Percentiles rank a stretch among this genome's conserved stretches.
phyloP scores from a whole-genome alignment of 2,113 vertebrate genomes.

The Madoqua kirkii region DNA sequence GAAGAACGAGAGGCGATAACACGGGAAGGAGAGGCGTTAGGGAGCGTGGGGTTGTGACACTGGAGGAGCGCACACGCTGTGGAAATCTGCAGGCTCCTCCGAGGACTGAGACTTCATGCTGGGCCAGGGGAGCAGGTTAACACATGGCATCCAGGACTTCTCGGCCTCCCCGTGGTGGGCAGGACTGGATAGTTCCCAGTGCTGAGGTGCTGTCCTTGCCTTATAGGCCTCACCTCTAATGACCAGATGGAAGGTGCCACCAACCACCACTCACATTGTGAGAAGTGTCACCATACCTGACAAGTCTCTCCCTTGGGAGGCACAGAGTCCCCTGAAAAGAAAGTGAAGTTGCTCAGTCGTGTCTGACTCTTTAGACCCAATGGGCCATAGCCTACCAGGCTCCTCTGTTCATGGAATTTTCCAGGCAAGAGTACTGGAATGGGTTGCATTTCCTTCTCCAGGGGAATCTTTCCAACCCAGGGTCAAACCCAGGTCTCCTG shows the following conservation, averaged over 20 bases:
- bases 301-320: not conserved
- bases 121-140: not conserved
- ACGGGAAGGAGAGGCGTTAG: not conserved
- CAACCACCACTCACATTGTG: not conserved
- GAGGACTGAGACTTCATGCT: not conserved
- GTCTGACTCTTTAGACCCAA: not conserved
- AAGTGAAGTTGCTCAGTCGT: not conserved
- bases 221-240: not conserved
- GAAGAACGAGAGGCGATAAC: not conserved
- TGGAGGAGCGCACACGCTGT: not conserved
- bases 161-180: not conserved
- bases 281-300: not conserved
- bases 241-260: not conserved
- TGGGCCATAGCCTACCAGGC: not conserved
- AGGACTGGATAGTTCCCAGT: not conserved
- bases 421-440: not conserved
- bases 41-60: accelerated
- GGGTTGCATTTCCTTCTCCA: not conserved
- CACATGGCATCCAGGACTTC: accelerated
- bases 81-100: not conserved
- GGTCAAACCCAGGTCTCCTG: not conserved
- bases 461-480: not conserved
- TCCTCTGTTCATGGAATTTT: not conserved
- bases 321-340: not conserved
- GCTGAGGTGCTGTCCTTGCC: not conserved